These are phyloP conservation scores for Cyanistes caeruleus DNA, from an alignment of 2,113 vertebrate species.

Conservation along the genomic window DNA sequence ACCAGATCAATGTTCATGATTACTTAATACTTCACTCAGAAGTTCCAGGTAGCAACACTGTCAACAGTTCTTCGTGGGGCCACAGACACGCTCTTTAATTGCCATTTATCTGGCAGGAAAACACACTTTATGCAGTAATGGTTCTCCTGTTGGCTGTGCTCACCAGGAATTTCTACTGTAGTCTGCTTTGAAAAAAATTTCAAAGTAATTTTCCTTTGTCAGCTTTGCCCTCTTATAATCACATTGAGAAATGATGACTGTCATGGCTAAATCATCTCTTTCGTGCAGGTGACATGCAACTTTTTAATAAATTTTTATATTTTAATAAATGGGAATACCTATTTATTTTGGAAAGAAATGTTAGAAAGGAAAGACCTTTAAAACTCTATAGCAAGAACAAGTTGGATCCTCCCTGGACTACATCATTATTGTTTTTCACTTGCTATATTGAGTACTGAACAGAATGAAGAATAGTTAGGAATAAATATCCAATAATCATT, in stretches of 20 bases:
- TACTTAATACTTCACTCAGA: neutral
- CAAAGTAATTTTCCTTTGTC: neutral
- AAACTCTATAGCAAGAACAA: neutral
- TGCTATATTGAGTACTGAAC: neutral
- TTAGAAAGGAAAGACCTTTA: neutral
- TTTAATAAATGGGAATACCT: neutral
- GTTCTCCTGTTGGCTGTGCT: neutral
- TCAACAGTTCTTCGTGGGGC: neutral
- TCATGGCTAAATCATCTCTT: neutral
- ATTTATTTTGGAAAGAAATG: neutral
- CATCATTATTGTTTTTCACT: neutral
- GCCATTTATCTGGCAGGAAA: neutral
- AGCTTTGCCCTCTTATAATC: neutral
- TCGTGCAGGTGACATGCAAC: rapidly evolving
- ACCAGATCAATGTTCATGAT: neutral
- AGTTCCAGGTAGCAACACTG: neutral
- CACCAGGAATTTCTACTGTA: neutral
- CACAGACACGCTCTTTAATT: neutral
- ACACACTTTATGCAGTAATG: neutral
- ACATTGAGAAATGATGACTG: neutral
- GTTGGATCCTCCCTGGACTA: neutral
- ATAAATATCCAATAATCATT: neutral
- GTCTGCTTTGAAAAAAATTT: neutral
- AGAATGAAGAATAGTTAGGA: neutral
- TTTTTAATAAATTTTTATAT: neutral